Evolutionary conservation across 2,113 vertebrate genomes (phyloP).

Genomic region (Patagioenas fasciata): DNA sequence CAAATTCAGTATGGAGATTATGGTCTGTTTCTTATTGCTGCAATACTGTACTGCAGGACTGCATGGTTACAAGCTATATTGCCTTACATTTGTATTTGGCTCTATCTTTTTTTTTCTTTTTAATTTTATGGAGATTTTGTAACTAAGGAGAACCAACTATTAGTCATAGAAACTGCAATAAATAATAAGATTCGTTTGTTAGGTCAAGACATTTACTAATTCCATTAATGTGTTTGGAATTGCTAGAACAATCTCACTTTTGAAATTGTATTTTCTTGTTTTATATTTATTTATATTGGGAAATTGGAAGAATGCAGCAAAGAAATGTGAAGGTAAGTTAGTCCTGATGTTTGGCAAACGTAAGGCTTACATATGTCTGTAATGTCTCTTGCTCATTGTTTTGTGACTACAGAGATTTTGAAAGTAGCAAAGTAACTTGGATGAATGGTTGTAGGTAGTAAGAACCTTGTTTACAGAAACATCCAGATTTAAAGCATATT

Average conservation of each 20-base stretch:
- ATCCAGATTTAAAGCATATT: neutral
- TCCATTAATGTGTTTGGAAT: neutral
- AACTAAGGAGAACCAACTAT: neutral
- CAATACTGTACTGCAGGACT: neutral
- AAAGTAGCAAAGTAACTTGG: neutral
- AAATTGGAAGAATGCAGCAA: neutral
- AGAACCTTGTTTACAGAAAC: neutral
- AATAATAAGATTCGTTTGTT: neutral
- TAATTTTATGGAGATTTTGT: neutral
- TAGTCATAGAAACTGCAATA: neutral
- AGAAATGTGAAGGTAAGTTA: neutral
- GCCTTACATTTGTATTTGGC: neutral
- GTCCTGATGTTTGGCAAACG: neutral
- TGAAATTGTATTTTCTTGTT: neutral
- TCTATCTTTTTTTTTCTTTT: neutral
- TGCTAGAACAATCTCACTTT: neutral
- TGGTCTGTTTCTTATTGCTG: neutral
- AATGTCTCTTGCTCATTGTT: neutral
- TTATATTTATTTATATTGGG: neutral
- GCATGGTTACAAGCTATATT: rapidly evolving
- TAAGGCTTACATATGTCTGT: neutral
- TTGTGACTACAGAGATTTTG: neutral
- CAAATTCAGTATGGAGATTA: neutral
- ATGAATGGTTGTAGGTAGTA: neutral
- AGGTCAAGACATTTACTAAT: neutral